Conservation (phyloP, 2,113 vertebrate species). For the Vanacampus margaritifer region DNA sequence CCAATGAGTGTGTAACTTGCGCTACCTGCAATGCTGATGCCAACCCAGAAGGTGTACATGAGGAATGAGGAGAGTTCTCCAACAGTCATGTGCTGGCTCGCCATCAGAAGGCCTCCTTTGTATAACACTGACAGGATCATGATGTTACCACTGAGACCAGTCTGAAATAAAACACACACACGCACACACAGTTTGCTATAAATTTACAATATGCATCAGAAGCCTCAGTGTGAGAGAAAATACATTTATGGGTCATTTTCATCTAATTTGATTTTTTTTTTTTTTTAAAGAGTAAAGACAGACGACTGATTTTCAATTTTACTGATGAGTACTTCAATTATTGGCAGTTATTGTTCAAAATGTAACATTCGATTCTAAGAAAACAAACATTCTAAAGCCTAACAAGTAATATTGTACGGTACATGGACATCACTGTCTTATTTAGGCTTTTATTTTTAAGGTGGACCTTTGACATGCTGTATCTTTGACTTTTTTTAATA, state of each 20-base stretch:
- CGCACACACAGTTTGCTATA: background rate
- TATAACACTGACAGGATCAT: constrained; percentile 92
- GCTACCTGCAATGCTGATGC: constrained; percentile 91
- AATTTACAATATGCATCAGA: background rate
- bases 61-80: constrained; percentile 95
- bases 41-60: constrained; percentile 98
- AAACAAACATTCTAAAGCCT: too few species aligned
- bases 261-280: background rate
- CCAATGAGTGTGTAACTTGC: background rate
- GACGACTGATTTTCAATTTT: too few species aligned
- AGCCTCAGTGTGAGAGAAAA: background rate
- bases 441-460: too few species aligned
- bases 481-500: too few species aligned
- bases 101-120: constrained; percentile 92
- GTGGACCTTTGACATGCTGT: too few species aligned
- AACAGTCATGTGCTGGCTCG: constrained; percentile 88
- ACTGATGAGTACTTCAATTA: too few species aligned
- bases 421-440: too few species aligned
- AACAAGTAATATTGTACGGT: too few species aligned
- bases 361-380: too few species aligned
- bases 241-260: background rate
- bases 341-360: too few species aligned
- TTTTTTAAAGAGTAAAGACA: too few species aligned
- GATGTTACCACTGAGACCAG: constrained; percentile 91
- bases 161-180: constrained; percentile 67